Conservation (phyloP, 2,888 invertebrate species). For the Junonia oenone region DNA sequence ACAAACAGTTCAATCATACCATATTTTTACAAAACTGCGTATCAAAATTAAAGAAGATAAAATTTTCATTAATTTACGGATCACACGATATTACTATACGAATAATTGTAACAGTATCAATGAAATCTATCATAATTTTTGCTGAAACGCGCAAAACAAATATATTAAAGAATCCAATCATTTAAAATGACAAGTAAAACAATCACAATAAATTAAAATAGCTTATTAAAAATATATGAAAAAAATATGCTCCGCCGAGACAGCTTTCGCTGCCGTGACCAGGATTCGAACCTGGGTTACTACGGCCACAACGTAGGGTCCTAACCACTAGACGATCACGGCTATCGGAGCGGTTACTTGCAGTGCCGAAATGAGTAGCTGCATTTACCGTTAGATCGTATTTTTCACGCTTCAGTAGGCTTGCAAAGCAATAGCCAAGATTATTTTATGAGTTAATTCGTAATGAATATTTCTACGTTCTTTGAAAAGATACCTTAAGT, state of each 20-base stretch:
- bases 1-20: too few relatives aligned
- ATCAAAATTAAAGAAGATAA: too few relatives aligned
- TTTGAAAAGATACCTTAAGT: background rate
- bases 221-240: background rate
- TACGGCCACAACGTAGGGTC: constrained; percentile 88
- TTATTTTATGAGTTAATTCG: background rate
- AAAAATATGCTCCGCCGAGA: constrained; percentile 40
- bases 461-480: background rate
- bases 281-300: constrained; percentile 88
- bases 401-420: background rate
- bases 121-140: too few relatives aligned
- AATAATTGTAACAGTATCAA: too few relatives aligned
- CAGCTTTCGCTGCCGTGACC: constrained; percentile 77
- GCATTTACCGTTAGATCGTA: background rate
- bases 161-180: too few relatives aligned
- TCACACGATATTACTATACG: too few relatives aligned
- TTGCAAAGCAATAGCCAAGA: background rate
- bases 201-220: background rate
- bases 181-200: background rate
- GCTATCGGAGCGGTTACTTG: constrained; percentile 32
- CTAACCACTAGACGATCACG: constrained; percentile 87
- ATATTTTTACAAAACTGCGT: too few relatives aligned
- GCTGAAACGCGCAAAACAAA: too few relatives aligned
- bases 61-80: too few relatives aligned
- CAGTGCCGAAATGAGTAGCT: background rate